Evolutionary conservation across 2,888 invertebrate genomes (phyloP).

Genomic region (Leistus spinibarbis): DNA sequence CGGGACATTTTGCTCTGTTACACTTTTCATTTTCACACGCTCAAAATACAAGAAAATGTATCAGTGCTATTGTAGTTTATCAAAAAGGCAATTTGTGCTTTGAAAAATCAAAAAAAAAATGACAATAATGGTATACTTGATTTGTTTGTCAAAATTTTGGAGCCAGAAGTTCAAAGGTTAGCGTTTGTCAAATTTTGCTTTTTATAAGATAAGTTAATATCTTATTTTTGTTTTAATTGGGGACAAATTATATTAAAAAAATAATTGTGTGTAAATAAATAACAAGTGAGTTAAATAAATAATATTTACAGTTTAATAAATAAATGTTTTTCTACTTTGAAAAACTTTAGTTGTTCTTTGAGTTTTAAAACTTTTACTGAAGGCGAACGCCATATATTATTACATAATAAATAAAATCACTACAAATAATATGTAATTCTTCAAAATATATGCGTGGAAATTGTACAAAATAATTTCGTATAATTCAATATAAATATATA

Average conservation of each 20-base stretch:
- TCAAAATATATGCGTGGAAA: too few relatives aligned
- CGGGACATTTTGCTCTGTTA: neutral
- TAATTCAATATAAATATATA: neutral
- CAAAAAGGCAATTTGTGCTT: neutral
- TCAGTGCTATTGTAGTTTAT: neutral
- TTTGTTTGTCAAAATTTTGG: neutral
- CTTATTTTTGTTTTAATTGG: neutral
- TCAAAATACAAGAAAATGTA: neutral
- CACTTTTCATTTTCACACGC: neutral
- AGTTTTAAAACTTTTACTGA: too few relatives aligned
- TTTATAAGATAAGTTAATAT: neutral
- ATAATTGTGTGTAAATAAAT: neutral
- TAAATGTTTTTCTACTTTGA: neutral
- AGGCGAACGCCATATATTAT: too few relatives aligned
- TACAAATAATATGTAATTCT: too few relatives aligned
- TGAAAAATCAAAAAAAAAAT: neutral
- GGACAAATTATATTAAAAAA: neutral
- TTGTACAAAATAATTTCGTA: neutral
- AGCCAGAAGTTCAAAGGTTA: neutral
- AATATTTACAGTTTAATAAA: neutral
- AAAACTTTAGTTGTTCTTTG: too few relatives aligned
- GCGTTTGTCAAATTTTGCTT: neutral
- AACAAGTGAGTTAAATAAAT: neutral
- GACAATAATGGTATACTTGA: neutral
- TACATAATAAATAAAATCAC: too few relatives aligned